Conservation (phyloP, 92 coral and sea anemone species). For the Anthopleura xanthogrammica region DNA sequence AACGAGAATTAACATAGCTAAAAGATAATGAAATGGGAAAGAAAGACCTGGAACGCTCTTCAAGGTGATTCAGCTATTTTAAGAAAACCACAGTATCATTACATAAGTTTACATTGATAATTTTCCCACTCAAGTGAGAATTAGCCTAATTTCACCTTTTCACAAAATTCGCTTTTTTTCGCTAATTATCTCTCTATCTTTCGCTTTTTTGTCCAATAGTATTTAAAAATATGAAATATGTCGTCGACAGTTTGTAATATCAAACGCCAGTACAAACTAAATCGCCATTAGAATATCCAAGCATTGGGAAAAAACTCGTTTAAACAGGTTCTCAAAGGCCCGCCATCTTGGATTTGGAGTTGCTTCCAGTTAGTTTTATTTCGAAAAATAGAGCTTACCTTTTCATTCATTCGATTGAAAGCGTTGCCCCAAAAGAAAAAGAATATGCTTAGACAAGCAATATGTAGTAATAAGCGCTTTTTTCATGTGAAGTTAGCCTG, state of each 20-base stretch:
- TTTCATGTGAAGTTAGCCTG: background rate
- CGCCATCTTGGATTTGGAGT: background rate
- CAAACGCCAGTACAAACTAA: background rate
- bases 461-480: background rate
- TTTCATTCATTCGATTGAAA: conserved; percentile 1
- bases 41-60: background rate
- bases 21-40: background rate
- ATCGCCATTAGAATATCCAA: background rate
- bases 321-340: background rate
- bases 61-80: background rate
- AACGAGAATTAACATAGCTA: background rate
- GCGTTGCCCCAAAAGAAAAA: background rate
- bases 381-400: background rate
- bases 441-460: background rate
- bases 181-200: background rate
- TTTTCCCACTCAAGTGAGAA: background rate
- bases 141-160: background rate
- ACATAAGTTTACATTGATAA: background rate
- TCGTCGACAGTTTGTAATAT: background rate
- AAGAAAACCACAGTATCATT: background rate
- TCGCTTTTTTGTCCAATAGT: background rate
- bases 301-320: background rate
- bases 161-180: background rate
- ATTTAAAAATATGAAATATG: background rate
- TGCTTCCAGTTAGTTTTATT: background rate